Percentiles rank a stretch among this genome's conserved stretches.
phyloP scores from a whole-genome alignment of 2,797 vertebrate genomes.

The Trachops cirrhosus region DNA sequence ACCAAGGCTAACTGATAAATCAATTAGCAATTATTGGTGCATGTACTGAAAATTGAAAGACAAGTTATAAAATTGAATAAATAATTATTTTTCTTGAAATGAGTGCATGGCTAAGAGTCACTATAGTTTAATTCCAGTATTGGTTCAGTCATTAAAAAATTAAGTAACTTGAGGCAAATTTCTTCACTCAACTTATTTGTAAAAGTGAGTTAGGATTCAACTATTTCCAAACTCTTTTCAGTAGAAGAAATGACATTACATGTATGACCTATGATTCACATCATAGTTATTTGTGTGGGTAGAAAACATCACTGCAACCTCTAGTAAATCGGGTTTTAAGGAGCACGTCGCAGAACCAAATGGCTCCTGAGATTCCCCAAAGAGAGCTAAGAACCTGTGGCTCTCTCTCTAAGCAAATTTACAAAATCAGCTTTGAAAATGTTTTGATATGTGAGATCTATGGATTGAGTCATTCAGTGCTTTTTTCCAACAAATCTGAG shows the following conservation, averaged over 20 bases:
- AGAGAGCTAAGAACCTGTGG: not conserved
- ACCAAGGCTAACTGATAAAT: not conserved
- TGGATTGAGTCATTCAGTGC: not conserved
- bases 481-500: not conserved
- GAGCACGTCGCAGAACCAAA: not conserved
- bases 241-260: not conserved
- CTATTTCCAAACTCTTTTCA: not conserved
- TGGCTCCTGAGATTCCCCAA: not conserved
- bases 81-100: not conserved
- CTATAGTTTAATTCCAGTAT: not conserved
- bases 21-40: not conserved
- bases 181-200: not conserved
- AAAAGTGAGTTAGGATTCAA: slow-evolving; percentile 3
- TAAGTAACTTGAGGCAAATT: not conserved
- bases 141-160: not conserved
- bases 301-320: not conserved
- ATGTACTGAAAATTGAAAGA: not conserved
- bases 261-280: not conserved
- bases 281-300: not conserved
- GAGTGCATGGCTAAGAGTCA: not conserved
- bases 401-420: not conserved
- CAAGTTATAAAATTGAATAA: not conserved
- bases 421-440: not conserved
- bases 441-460: slow-evolving; percentile 3
- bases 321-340: not conserved